Evolutionary conservation across 2,888 invertebrate species (phyloP).

Genomic region (Hedya salicella): DNA sequence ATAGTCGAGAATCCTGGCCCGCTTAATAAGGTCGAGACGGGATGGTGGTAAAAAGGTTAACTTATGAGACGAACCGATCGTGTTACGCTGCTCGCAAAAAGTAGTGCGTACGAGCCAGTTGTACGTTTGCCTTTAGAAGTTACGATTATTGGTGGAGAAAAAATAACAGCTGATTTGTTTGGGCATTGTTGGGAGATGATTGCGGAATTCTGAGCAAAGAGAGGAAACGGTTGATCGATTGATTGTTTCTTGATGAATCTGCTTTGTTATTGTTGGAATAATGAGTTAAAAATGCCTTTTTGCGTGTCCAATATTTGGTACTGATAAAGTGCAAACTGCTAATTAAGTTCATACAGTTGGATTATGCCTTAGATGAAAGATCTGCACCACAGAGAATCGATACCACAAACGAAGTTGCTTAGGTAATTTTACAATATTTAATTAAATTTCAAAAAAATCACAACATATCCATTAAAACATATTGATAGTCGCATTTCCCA

Average conservation of each 20-base stretch:
- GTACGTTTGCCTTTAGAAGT: constrained; percentile 51
- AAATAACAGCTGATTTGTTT: constrained; percentile 11
- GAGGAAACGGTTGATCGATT: background rate
- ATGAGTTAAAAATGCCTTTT: too few species aligned
- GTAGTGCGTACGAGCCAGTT: constrained; percentile 60
- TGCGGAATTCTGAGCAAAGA: background rate
- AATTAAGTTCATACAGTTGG: too few species aligned
- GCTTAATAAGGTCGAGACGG: constrained; percentile 69
- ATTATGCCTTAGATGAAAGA: too few species aligned
- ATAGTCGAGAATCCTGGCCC: constrained; percentile 61
- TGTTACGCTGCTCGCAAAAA: constrained; percentile 76
- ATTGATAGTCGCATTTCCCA: too few species aligned
- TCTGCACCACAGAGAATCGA: too few species aligned
- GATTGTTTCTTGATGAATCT: background rate
- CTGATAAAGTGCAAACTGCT: too few species aligned
- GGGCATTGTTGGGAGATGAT: background rate
- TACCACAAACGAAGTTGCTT: too few species aligned
- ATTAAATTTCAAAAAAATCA: too few species aligned
- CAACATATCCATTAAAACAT: too few species aligned
- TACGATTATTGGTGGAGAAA: constrained; percentile 46
- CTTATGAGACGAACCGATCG: constrained; percentile 81
- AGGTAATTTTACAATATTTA: too few species aligned
- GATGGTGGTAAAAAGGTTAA: constrained; percentile 68
- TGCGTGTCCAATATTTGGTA: too few species aligned
- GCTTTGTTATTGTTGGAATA: too few species aligned